A percentile compares a stretch with the other conserved stretches of the same genome.
Evolutionary conservation across 2,797 vertebrate genomes (phyloP).

Genomic region (Catamblyrhynchus diadema): DNA sequence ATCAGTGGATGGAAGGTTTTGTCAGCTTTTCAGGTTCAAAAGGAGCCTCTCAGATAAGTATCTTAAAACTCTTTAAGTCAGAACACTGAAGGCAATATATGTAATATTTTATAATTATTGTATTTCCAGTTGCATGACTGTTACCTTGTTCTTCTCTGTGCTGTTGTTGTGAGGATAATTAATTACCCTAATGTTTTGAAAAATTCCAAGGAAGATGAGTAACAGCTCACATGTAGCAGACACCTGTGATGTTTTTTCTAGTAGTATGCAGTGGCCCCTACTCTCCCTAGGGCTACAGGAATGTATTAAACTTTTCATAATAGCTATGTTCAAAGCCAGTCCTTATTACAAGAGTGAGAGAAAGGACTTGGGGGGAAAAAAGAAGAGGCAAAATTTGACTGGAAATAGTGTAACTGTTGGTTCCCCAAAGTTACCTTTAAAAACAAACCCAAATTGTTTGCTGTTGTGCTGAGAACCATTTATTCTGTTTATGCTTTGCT

Average conservation of each 20-base stretch:
- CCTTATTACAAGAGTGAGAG: background rate
- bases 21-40: background rate
- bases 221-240: background rate
- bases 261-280: rapidly evolving
- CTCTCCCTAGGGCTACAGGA: background rate
- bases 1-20: background rate
- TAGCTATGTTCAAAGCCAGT: background rate
- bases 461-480: background rate
- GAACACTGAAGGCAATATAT: background rate
- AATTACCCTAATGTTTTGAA: background rate
- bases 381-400: background rate
- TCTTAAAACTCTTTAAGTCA: background rate
- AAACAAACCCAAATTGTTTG: background rate
- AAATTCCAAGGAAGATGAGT: background rate
- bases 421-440: background rate
- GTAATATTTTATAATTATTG: background rate
- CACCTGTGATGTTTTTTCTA: background rate
- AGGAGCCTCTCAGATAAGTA: background rate
- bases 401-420: background rate
- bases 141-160: background rate
- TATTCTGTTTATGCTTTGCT: background rate
- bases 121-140: background rate
- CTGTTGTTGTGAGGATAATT: background rate
- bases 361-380: background rate
- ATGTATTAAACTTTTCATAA: background rate